phyloP scores from a whole-genome alignment of 1,140 invertebrate genomes.

The Drosophila sucinea region DNA sequence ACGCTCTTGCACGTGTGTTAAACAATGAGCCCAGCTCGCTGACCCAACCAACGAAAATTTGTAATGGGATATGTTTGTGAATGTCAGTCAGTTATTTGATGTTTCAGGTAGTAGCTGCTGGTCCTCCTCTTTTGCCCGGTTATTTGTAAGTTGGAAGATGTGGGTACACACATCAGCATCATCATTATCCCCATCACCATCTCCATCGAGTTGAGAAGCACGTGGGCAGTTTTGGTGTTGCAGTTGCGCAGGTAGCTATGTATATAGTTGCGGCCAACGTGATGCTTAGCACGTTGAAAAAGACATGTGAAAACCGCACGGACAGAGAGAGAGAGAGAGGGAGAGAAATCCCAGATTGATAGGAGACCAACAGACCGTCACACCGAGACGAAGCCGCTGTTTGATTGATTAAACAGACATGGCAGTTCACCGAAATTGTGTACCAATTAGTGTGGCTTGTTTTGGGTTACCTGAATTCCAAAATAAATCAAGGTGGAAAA shows the following conservation, averaged over 20 bases:
- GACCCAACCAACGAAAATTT: slow-evolving; percentile 7
- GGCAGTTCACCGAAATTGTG: slow-evolving; percentile 26
- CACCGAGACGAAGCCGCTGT: slow-evolving; percentile 41
- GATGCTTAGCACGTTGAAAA: slow-evolving; percentile 48
- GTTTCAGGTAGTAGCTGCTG: slow-evolving; percentile 9
- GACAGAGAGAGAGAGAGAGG: background rate
- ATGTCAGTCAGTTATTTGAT: slow-evolving; percentile 20
- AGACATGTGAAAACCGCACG: slow-evolving; percentile 23
- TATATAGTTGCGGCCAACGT: slow-evolving; percentile 26
- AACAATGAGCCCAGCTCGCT: slow-evolving; percentile 37
- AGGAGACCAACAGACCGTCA: slow-evolving; percentile 14
- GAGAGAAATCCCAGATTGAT: slow-evolving; percentile 1
- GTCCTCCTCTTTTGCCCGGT: background rate
- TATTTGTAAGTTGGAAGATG: slow-evolving; percentile 12
- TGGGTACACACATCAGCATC: slow-evolving; percentile 16
- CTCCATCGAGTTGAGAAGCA: slow-evolving; percentile 41
- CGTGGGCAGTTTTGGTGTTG: slow-evolving; percentile 35
- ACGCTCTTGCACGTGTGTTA: slow-evolving; percentile 37
- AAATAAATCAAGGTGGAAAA: slow-evolving; percentile 14
- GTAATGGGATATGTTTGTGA: slow-evolving; percentile 21
- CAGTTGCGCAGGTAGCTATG: slow-evolving; percentile 25
- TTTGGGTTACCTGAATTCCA: slow-evolving; percentile 18
- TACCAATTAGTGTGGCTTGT: slow-evolving; percentile 47
- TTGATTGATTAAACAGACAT: slow-evolving; percentile 70
- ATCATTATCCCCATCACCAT: slow-evolving; percentile 19